phyloP scores from a whole-genome alignment of 1,140 invertebrate genomes.

The Trichonephila clavata region DNA sequence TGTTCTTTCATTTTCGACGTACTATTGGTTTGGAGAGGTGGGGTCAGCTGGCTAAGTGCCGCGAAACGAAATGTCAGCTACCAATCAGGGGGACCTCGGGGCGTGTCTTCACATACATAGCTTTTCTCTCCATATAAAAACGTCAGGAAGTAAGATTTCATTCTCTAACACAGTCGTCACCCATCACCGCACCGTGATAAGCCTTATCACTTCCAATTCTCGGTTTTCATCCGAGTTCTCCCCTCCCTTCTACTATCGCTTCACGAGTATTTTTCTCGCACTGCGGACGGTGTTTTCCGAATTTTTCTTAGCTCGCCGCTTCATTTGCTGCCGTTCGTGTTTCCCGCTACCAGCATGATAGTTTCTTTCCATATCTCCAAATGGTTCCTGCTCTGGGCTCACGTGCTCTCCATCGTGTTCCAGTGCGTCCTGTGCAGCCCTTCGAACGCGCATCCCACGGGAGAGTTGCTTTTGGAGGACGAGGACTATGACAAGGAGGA shows the following conservation, averaged over 20 bases:
- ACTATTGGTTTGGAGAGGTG: not conserved
- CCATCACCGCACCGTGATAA: slow-evolving; percentile 33
- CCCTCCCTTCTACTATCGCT: not conserved
- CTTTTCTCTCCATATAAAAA: slow-evolving; percentile 50
- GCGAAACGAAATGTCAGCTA: not conserved
- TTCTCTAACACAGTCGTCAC: slow-evolving; percentile 63
- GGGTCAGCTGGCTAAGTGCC: not conserved
- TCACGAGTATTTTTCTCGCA: too few relatives aligned
- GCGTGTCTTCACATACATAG: slow-evolving; percentile 34
- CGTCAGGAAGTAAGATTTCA: not conserved
- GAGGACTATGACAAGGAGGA: not conserved
- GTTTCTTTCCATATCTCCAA: slow-evolving; percentile 19
- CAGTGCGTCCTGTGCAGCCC: not conserved
- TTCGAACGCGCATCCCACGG: not conserved
- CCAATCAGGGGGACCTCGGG: slow-evolving; percentile 58
- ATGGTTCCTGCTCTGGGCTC: slow-evolving; percentile 39
- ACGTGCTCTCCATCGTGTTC: slow-evolving; percentile 13
- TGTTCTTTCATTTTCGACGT: too few relatives aligned
- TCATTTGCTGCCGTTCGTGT: not conserved
- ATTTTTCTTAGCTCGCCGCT: not conserved
- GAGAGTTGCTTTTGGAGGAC: not conserved
- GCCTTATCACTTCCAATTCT: slow-evolving; percentile 11
- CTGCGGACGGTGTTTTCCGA: not conserved
- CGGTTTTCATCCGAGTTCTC: not conserved
- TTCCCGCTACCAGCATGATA: not conserved